Base-by-base conservation (phyloP, 2,797 vertebrate genomes). In the Hoplostethus mediterraneus region DNA sequence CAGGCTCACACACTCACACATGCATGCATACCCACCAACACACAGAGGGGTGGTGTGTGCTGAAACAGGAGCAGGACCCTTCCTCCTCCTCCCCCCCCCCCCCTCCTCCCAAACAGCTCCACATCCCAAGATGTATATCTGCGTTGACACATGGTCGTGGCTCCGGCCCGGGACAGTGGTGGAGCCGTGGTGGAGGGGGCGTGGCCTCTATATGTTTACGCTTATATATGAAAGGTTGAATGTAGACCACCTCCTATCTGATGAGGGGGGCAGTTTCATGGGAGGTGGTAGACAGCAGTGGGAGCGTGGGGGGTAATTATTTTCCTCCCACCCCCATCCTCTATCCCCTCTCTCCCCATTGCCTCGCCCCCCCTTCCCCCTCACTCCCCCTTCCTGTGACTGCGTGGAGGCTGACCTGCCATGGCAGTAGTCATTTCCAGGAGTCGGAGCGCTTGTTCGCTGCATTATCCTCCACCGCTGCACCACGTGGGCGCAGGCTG, bases 401-500 rank as follows among this genome's bases (percentile, higher is more conserved):
- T 17, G 10, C 21, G 13, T 40, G 62, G 94, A 95, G 90, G 90
- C 93, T 95, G 95, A 96, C 93, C 93, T 90, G 89, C 94, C 91
- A 25, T 42, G 25, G 75, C 79, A 95, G 94, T 95, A 95, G 94
- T 96, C 94, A 95, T 96, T 96, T 96, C 95, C 93, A 93, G 91
- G 93, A 96, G 95, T 95, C 95, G 94, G 93, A 93, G 94, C 93
- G 83, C 91, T 92, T 93, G 95, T 96, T 94, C 93, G 92, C 93
- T 91, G 31, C 92, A 94, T 95, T 95, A 95, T 95, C 89, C 91
- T 67, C 90, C 91, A 87, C 94, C 90, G 93, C 68, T 42, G 77
- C 94, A 95, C 94, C 94, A 95, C 94, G 94, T 96, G 94, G 95
- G 95, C 94, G 91, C 75, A 52, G 83, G 95, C 95, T 96, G 95